phyloP scores from a whole-genome alignment of 2,888 invertebrate species.

The Drosophila fulvimacula region DNA sequence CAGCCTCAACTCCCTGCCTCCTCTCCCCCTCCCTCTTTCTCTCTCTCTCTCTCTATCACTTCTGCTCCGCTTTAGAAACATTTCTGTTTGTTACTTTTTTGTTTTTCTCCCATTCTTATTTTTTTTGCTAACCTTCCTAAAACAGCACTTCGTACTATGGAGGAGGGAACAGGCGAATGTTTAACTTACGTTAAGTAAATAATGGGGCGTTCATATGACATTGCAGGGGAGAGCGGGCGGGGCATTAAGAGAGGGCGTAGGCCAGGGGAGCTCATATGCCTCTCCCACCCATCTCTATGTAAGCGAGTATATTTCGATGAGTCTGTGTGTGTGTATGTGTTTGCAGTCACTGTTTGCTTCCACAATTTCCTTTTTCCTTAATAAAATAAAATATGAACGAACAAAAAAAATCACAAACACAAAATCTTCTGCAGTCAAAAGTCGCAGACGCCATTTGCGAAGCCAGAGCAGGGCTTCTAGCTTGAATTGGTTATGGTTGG shows the following conservation, averaged over 20 bases:
- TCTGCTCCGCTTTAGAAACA: slow-evolving; percentile 29
- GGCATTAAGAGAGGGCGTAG: slow-evolving; percentile 13
- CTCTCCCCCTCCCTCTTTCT: background rate
- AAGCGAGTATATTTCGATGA: slow-evolving; percentile 17
- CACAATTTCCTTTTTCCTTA: slow-evolving; percentile 72
- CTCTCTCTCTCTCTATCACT: background rate
- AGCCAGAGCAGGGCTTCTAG: background rate
- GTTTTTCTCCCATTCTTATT: slow-evolving; percentile 6
- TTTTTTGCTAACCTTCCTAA: slow-evolving; percentile 49
- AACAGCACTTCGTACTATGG: slow-evolving; percentile 38
- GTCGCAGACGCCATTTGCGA: slow-evolving; percentile 15
- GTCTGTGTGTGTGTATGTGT: slow-evolving; percentile 47
- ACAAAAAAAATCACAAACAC: slow-evolving; percentile 35
- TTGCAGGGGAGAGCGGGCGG: slow-evolving; percentile 33
- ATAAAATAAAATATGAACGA: slow-evolving; percentile 74
- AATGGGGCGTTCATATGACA: slow-evolving; percentile 80
- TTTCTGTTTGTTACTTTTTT: slow-evolving; percentile 44
- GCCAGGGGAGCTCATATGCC: slow-evolving; percentile 15
- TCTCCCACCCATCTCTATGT: slow-evolving; percentile 10
- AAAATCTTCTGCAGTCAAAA: slow-evolving; percentile 20
- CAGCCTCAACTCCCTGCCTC: slow-evolving; percentile 5
- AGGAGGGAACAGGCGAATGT: slow-evolving; percentile 55
- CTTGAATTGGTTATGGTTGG: background rate
- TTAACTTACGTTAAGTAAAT: slow-evolving; percentile 81
- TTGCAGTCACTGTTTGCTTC: slow-evolving; percentile 71